Base-by-base conservation (phyloP, 2,888 invertebrate genomes). In the Acanthopleura granulata region DNA sequence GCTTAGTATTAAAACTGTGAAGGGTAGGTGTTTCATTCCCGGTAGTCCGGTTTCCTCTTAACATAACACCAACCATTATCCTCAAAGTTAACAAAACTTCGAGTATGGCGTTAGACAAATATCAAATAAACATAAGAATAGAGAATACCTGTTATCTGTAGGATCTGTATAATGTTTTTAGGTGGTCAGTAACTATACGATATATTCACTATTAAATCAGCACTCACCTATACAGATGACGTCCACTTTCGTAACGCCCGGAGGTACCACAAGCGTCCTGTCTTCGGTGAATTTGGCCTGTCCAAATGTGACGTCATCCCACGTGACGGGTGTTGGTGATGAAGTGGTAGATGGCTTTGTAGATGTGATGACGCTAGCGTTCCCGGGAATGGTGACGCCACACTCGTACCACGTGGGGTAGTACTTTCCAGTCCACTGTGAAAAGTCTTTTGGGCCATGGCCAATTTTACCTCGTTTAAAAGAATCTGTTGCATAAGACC, bases 391-490 rank as follows among this genome's bases (percentile, higher is more conserved):
- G 6, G 27, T 14, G 14, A 74, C 25, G 6, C 74, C 74, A 49
- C 74, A 66, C 49, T 74, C 74, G 49, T 74, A 74, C 74, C 74
- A 74, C 16, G 30, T 74, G 6, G 61, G n/a, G 49, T 18, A 74
- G 22, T 74, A 74, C 50, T 74, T 74, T 50, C 74, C 74, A 25
- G 66, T 74, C 74, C 74, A 74, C 11, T 49, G 4, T 4, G 71
- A 71, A 16, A 1, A 4, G 30, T 71, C 71, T n/a, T 66, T 22
- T 22, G 74, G 69, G 14, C 29, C 29, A 27, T 9, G 4, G 0
- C 74, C 74, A 12, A 74, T 69, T 18, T 40, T 12, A 22, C 66
- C 66, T 18, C 12, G 3, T 16, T 3, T 11, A 11, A 74, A n/a
- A 3, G 9, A 3, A 22, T 73, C 30, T 1, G 22, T n/a, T 12